Base-by-base conservation (phyloP, 2,888 invertebrate genomes). In the Apodemia mormo region DNA sequence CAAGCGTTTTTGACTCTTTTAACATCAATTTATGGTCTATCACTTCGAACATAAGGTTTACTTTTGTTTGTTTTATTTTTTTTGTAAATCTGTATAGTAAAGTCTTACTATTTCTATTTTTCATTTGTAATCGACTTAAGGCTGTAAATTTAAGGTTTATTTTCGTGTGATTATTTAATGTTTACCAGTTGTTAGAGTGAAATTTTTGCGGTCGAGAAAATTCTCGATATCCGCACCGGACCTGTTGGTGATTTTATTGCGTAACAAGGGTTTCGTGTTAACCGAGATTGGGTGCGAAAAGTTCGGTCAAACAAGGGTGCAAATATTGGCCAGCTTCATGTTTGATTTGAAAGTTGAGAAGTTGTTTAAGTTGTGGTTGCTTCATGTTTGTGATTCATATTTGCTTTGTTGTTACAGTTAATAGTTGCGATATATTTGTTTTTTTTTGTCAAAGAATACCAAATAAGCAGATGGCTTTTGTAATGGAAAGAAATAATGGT, bases 231-330 rank as follows among this genome's bases (percentile, higher is more conserved):
- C 89, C 91, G 84, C 80, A 82, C 87, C 87, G 91, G 92, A 89
- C 89, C 79, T 82, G 78, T 82, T 81, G 84, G 87, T 86, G 86
- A 88, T 91, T 92, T 92, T 92, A 92, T 92, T 91, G 87, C 86
- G 83, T 83, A 84, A 90, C 86, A 87, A 84, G 90, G 90, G 89
- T 84, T 79, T 79, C 79, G 80, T 52, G 52, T 87, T 87, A 85
- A 81, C 81, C 72, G 85, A 80, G 85, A 85, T 87, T 87, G 82
- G 83, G 83, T 80, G 83, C 80, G 82, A 81, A 80, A 81, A 85
- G 81, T 85, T 88, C 82, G 85, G 83, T 83, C 88, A 88, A 85
- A 88, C 87, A 86, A 85, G 67, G 73, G 75, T 72, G 71, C 70
- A 71, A 52, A 52, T 52, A 52, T 43, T 30, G 29, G 45, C 40